Percentiles rank a stretch among this genome's conserved stretches.
These are phyloP conservation scores for Cepaea hortensis DNA, from an alignment of 2,888 invertebrate species.

Conservation along the genomic window DNA sequence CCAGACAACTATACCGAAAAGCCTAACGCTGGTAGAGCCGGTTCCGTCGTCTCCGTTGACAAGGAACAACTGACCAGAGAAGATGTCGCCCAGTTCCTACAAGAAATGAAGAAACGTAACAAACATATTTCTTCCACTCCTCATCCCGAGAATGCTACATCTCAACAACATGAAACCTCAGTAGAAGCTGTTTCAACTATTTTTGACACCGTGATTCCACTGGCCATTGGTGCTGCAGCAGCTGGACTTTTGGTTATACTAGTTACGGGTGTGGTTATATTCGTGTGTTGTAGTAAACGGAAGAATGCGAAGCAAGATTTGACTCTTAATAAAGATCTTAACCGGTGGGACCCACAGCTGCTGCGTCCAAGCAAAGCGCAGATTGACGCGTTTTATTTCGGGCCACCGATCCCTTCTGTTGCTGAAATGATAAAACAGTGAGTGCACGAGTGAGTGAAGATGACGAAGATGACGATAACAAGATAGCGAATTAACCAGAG, in stretches of 20 bases:
- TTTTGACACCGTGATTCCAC: not conserved
- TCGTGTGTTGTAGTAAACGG: not conserved
- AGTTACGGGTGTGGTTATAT: not conserved
- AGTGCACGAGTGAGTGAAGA: not conserved
- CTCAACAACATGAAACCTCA: not conserved
- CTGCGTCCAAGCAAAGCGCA: slow-evolving; percentile 34
- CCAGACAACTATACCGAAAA: not conserved
- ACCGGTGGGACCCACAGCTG: slow-evolving; percentile 43
- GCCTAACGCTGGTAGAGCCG: not conserved
- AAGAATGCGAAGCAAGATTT: slow-evolving; percentile 10
- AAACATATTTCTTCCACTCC: not conserved
- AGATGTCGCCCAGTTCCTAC: slow-evolving; percentile 3
- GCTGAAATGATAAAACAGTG: slow-evolving; percentile 34
- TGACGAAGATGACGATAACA: not conserved
- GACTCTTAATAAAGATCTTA: slow-evolving; percentile 32
- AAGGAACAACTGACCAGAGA: not conserved
- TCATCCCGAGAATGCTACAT: not conserved
- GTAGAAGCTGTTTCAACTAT: not conserved
- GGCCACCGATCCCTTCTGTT: slow-evolving; percentile 29
- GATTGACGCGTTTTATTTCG: slow-evolving; percentile 37
- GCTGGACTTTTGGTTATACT: not conserved
- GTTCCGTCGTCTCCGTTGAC: not conserved
- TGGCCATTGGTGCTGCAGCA: not conserved
- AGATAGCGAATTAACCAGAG: not conserved
- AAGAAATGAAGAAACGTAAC: not conserved